These are phyloP conservation scores for Chrysolina haemoptera DNA, from an alignment of 2,888 invertebrate genomes.

Conservation along the genomic window DNA sequence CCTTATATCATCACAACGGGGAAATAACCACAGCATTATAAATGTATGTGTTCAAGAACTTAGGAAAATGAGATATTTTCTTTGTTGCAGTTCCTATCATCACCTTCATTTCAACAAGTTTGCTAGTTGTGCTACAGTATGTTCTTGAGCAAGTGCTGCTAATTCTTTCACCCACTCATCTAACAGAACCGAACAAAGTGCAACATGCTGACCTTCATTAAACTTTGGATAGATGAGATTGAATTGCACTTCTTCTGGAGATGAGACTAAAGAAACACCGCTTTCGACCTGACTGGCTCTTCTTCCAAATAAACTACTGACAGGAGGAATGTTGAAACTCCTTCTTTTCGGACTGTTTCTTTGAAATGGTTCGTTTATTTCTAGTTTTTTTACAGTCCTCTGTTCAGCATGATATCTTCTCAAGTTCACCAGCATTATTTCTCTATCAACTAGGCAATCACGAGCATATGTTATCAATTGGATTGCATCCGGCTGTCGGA, in stretches of 20 bases:
- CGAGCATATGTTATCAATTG: slow-evolving; percentile 84
- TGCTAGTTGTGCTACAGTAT: slow-evolving; percentile 79
- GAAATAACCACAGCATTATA: neutral
- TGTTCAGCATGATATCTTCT: slow-evolving; percentile 75
- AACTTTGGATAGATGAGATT: slow-evolving; percentile 65
- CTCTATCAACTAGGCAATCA: slow-evolving; percentile 84
- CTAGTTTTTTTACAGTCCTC: slow-evolving; percentile 44
- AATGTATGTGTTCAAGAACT: neutral
- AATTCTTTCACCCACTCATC: slow-evolving; percentile 97
- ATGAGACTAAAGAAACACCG: slow-evolving; percentile 57
- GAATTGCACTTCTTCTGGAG: slow-evolving; percentile 59
- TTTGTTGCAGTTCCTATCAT: neutral
- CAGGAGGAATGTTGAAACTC: slow-evolving; percentile 83
- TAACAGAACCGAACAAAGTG: slow-evolving; percentile 88
- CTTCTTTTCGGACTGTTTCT: slow-evolving; percentile 81
- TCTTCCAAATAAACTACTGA: slow-evolving; percentile 75
- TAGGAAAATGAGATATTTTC: no score
- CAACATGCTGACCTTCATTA: slow-evolving; percentile 74
- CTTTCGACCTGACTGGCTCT: slow-evolving; percentile 72
- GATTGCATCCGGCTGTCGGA: slow-evolving; percentile 73
- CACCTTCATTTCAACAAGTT: slow-evolving; percentile 63
- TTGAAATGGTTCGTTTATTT: slow-evolving; percentile 71
- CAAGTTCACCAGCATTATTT: slow-evolving; percentile 82
- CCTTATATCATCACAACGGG: slow-evolving; percentile 5
- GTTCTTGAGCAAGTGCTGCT: slow-evolving; percentile 95